A percentile compares a stretch with the other conserved stretches of the same genome.
Conservation (phyloP, 2,888 invertebrate species). For the Periphyllus acericola region DNA sequence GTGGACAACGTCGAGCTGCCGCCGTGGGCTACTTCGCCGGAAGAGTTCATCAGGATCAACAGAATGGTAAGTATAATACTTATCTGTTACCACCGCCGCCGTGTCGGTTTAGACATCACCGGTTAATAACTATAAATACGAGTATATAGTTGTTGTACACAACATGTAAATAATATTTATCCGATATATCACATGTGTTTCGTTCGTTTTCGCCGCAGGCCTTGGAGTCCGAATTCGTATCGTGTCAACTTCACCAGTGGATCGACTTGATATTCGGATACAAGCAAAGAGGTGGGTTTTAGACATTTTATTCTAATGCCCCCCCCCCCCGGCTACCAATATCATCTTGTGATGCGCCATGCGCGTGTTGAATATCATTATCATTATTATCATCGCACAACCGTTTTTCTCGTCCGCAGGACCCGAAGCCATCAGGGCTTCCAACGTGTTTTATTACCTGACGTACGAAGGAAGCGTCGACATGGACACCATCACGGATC, state of each 20-base stretch:
- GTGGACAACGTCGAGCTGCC: constrained; percentile 91
- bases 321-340: too few species aligned
- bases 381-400: not conserved
- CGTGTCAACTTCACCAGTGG: constrained; percentile 99
- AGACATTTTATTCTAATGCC: not conserved
- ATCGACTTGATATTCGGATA: constrained; percentile 99
- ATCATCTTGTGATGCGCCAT: too few species aligned
- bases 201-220: constrained; percentile 72
- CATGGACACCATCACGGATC: constrained; percentile 87
- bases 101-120: not conserved
- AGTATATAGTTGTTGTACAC: not conserved
- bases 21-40: constrained; percentile 96
- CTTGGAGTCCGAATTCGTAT: constrained; percentile 98
- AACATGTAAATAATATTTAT: not conserved
- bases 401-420: constrained; percentile 70
- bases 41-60: constrained; percentile 97
- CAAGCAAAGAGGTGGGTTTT: constrained; percentile 86
- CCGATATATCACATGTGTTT: constrained; percentile 8
- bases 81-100: too few species aligned
- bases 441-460: constrained; percentile 99
- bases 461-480: constrained; percentile 99
- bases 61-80: constrained; percentile 77
- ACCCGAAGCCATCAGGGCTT: constrained; percentile 95
- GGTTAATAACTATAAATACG: constrained; percentile 53
- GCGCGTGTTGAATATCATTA: too few species aligned